Evolutionary conservation across 1,140 invertebrate species (phyloP).

Genomic region (Chionoecetes opilio): DNA sequence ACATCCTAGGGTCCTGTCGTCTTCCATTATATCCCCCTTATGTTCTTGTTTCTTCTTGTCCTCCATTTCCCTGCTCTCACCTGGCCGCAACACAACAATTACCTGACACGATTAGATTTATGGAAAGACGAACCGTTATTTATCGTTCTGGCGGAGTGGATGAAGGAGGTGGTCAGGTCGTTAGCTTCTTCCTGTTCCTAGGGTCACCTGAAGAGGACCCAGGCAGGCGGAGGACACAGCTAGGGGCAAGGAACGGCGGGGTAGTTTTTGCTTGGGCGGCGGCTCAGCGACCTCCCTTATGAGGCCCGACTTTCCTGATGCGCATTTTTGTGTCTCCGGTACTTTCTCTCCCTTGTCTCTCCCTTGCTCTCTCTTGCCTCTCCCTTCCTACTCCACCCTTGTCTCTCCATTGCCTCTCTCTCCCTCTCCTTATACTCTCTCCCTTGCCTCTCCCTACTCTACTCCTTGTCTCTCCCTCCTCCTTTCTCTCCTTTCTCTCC

Average conservation of each 20-base stretch:
- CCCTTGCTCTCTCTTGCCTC: not conserved
- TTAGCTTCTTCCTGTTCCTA: not conserved
- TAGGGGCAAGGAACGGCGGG: not conserved
- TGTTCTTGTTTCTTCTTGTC: not conserved
- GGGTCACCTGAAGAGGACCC: constrained; percentile 6
- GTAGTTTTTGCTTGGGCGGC: not conserved
- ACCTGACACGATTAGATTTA: not conserved
- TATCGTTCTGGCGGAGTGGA: not conserved
- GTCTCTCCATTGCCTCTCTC: not conserved
- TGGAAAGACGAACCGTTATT: not conserved
- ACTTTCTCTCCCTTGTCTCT: not conserved
- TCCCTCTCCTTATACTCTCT: not conserved
- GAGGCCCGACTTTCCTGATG: not conserved
- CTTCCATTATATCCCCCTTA: not conserved
- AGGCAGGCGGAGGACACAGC: not conserved
- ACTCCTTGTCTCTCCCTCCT: not conserved
- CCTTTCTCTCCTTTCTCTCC: not conserved
- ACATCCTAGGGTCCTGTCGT: too few species aligned
- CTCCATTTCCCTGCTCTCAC: not conserved
- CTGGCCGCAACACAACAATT: not conserved
- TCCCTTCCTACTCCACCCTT: not conserved
- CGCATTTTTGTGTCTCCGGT: not conserved
- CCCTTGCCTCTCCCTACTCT: not conserved
- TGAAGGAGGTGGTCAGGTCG: not conserved
- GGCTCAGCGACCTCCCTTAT: not conserved